Evolutionary conservation across 2,888 invertebrate species (phyloP).

Genomic region (Dyspetes luteomarginatus): DNA sequence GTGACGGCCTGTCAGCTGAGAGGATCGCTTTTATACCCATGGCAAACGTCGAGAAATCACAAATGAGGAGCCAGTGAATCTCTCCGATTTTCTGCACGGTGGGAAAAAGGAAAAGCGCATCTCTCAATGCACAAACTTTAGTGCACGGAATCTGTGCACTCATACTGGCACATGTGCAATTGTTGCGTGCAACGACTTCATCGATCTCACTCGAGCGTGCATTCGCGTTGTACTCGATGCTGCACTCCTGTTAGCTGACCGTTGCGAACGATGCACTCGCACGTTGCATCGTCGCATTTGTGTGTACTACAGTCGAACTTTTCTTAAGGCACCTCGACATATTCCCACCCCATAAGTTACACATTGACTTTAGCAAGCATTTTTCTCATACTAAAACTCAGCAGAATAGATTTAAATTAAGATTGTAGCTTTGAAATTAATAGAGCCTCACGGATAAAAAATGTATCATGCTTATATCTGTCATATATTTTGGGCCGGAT

Average conservation of each 20-base stretch:
- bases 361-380: background rate
- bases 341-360: background rate
- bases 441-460: no score
- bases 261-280: constrained; percentile 43
- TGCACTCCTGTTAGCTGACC: constrained; percentile 35
- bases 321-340: background rate
- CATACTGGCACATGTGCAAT: constrained; percentile 22
- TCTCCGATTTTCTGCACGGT: constrained; percentile 16
- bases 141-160: constrained; percentile 7
- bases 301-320: constrained; percentile 32
- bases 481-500: no score
- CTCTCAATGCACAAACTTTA: background rate
- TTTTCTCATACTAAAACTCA: background rate
- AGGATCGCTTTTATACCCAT: constrained; percentile 52
- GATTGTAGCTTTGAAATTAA: no score
- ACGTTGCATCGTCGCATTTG: constrained; percentile 22
- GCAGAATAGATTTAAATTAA: no score
- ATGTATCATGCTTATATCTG: no score
- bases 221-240: constrained; percentile 14
- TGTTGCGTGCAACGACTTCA: constrained; percentile 46
- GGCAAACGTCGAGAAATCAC: constrained; percentile 32
- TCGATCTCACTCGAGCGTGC: constrained; percentile 54
- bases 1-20: constrained; percentile 50
- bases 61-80: constrained; percentile 16
- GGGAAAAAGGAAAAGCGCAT: background rate